Evolutionary conservation across 2,113 vertebrate genomes (phyloP), one percentile per base, ranked within the genome.

Genomic region (Carettochelys insculpta): DNA sequence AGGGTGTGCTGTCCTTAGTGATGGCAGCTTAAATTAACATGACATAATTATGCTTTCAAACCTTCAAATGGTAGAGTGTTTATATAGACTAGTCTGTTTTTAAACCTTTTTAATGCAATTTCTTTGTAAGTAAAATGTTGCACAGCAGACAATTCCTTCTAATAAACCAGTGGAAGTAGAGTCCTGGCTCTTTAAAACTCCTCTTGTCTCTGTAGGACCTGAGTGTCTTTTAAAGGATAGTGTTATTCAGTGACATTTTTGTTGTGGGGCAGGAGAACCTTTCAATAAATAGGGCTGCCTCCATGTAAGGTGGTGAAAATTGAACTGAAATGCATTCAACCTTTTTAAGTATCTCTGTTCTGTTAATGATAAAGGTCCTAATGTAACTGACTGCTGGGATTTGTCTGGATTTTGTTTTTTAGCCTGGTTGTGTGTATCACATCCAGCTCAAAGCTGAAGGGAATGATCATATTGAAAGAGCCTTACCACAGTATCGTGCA

Each of bases 401-500:
- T 97, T 93, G 88, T 71, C 71, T 88, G 52, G 48, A 34, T 73
- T 88, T 93, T 97, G 9, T 94, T 96, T 97, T 65, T 47, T 97
- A 99, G 99, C 99, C 99, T 1, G 97, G 97, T 9, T 99, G 99
- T 92, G 97, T 97, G 84, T 99, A 99, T 96, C 97, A 98, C 2
- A 98, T 99, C 93, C 99, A 99, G 96, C 98, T 99, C 82, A 98
- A 99, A 97, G 97, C 98, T 3, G 99, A 99, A 97, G 99, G 99
- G 91, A 99, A 99, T 3, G 98, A 99, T 91, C 99, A 99, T 97
- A 99, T 99, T 11, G 99, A 99, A 92, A 98, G 99, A 92, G 99
- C 99, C 4, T 97, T 99, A 76, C 99, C 99, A 4, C 98, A 98
- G 81, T 98, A 99, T 95, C 98, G 98, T n/a, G 97, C 97, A 5